Conservation (phyloP, 2,888 invertebrate genomes). For the Amphiduros pacificus region DNA sequence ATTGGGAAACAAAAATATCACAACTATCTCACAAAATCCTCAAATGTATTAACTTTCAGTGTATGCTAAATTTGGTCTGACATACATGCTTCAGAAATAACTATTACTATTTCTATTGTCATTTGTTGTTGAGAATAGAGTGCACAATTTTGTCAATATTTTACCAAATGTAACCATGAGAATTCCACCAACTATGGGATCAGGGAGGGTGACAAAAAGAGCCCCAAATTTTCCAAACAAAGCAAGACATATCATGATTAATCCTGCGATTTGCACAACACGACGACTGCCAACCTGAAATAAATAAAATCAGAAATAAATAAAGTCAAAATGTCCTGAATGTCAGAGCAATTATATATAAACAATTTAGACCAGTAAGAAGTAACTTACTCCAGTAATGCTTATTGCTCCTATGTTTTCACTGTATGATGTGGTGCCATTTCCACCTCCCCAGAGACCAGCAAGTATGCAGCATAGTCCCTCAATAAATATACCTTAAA, state of each 20-base stretch:
- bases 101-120: too few relatives aligned
- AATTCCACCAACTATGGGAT: constrained; percentile 61
- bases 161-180: constrained; percentile 55
- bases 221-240: constrained; percentile 62
- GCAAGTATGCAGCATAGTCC: constrained; percentile 82
- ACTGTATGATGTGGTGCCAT: constrained; percentile 86
- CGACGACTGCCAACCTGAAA: constrained; percentile 52
- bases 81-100: too few relatives aligned
- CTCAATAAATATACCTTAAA: constrained; percentile 66
- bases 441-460: constrained; percentile 83
- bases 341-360: too few relatives aligned
- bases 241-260: constrained; percentile 56
- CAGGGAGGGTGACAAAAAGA: constrained; percentile 61
- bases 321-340: too few relatives aligned
- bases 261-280: constrained; percentile 55
- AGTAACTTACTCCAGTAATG: constrained; percentile 75
- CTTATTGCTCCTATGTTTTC: constrained; percentile 90
- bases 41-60: too few relatives aligned
- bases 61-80: too few relatives aligned
- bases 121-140: too few relatives aligned
- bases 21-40: too few relatives aligned
- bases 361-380: too few relatives aligned
- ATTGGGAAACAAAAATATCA: too few relatives aligned
- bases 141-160: too few relatives aligned
- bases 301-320: too few relatives aligned